A percentile compares a stretch with the other conserved stretches of the same genome.
phyloP scores from a whole-genome alignment of 1,140 invertebrate genomes.

The Drosophila micromelanica region DNA sequence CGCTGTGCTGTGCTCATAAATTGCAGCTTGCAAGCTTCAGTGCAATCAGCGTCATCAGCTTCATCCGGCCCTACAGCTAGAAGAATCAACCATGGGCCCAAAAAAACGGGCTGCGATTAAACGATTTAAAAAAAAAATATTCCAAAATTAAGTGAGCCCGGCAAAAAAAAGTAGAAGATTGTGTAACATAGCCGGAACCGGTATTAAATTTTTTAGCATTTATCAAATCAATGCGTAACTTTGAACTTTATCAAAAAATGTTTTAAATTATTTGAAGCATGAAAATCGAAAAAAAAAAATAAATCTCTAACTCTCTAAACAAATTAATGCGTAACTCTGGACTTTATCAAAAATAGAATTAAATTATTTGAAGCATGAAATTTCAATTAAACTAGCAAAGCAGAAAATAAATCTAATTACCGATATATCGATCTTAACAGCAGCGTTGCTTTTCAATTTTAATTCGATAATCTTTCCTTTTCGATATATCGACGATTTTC shows the following conservation, averaged over 20 bases:
- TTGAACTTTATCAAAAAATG: no score
- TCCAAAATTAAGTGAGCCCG: conserved; percentile 1
- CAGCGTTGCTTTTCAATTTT: no score
- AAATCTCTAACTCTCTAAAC: no score
- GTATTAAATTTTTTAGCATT: conserved; percentile 12
- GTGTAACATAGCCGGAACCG: conserved; percentile 18
- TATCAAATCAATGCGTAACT: no score
- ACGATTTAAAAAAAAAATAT: conserved; percentile 28
- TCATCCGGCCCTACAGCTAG: conserved; percentile 69
- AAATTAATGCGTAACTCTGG: not conserved
- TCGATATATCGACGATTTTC: not conserved
- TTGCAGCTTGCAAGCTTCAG: conserved; percentile 82
- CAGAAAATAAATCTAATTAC: no score
- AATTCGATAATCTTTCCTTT: no score
- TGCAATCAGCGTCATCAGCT: conserved; percentile 82
- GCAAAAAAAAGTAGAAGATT: conserved; percentile 1
- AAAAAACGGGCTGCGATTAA: not conserved
- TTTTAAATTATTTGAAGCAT: not conserved
- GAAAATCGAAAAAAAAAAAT: no score
- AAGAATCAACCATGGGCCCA: conserved; percentile 44
- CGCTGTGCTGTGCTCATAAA: conserved; percentile 66
- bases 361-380: conserved; percentile 1
- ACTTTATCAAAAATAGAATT: not conserved
- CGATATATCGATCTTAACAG: no score
- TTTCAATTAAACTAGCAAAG: no score